These are phyloP conservation scores for Orchesellides sinensis DNA, from an alignment of 2,888 invertebrate species.

Conservation along the genomic window DNA sequence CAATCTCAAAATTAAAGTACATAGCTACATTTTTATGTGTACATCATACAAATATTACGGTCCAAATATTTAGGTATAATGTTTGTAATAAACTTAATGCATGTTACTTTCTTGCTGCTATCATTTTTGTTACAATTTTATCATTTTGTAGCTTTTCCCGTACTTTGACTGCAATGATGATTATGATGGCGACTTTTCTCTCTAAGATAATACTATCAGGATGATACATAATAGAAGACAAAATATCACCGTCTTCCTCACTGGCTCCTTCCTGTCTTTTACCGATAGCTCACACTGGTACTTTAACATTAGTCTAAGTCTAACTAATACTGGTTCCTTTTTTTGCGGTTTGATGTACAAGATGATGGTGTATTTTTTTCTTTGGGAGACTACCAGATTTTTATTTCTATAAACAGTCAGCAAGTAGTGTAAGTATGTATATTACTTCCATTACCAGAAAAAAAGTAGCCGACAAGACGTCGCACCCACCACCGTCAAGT, in stretches of 20 bases:
- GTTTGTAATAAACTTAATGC: background rate
- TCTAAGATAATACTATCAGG: no score
- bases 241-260: background rate
- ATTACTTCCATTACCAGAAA: constrained; percentile 27
- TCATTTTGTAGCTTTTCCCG: background rate
- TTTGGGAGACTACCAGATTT: background rate
- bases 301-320: background rate
- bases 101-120: background rate
- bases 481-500: constrained; percentile 38
- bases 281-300: constrained; percentile 21
- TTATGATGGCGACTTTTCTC: no score
- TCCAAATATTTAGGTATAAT: background rate
- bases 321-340: background rate
- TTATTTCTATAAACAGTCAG: background rate
- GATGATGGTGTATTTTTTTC: background rate
- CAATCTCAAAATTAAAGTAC: no score
- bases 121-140: no score
- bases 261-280: constrained; percentile 62
- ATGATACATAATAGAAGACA: background rate
- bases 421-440: background rate
- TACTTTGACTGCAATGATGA: background rate
- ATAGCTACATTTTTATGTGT: no score
- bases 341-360: background rate
- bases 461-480: constrained; percentile 50
- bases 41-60: no score